phyloP scores from a whole-genome alignment of 2,113 vertebrate species.

The Gorsachius goisagi region DNA sequence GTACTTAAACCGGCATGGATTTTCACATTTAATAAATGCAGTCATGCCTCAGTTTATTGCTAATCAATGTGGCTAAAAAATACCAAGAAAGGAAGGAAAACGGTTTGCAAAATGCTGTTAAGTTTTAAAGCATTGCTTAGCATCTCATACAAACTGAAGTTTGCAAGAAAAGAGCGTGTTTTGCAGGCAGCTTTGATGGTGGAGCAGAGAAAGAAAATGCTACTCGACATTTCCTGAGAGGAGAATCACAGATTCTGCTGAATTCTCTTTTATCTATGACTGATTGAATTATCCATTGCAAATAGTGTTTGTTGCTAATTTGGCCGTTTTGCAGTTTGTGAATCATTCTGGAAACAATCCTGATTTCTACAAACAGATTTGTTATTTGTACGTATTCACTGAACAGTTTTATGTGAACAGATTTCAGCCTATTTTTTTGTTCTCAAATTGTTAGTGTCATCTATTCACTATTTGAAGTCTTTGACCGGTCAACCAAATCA shows the following conservation, averaged over 20 bases:
- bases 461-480: slow-evolving; percentile 54
- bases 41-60: background rate
- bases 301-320: slow-evolving; percentile 54
- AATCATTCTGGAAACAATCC: slow-evolving; percentile 62
- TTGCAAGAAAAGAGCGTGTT: background rate
- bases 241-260: background rate
- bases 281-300: slow-evolving; percentile 46
- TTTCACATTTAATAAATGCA: background rate
- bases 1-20: background rate
- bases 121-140: background rate
- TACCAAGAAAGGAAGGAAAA: background rate
- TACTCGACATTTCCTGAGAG: background rate
- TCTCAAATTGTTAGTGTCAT: slow-evolving; percentile 37
- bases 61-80: background rate
- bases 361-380: slow-evolving; percentile 49
- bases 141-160: background rate
- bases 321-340: slow-evolving; percentile 38
- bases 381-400: slow-evolving; percentile 58
- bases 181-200: background rate
- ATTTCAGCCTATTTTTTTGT: slow-evolving; percentile 52
- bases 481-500: slow-evolving; percentile 66
- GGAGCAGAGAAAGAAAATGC: background rate
- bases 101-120: background rate
- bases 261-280: slow-evolving; percentile 7
- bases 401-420: slow-evolving; percentile 50